A percentile compares a stretch with the other conserved stretches of the same genome.
phyloP scores from a whole-genome alignment of 2,797 vertebrate species.

The Platalea minor region DNA sequence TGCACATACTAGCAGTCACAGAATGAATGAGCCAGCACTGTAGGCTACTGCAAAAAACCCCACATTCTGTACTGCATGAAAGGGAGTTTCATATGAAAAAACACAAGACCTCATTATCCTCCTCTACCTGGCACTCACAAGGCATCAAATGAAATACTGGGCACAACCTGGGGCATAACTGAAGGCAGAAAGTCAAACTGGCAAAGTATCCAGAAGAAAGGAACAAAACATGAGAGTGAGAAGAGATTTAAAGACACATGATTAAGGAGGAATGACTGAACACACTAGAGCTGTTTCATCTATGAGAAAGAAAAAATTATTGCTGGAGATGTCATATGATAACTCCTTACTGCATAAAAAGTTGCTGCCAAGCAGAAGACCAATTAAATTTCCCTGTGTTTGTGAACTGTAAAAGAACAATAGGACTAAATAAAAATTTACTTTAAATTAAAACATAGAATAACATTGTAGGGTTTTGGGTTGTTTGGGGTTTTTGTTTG shows the following conservation, averaged over 20 bases:
- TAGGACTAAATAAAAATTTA: background rate
- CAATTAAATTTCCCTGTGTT: background rate
- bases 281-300: background rate
- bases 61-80: background rate
- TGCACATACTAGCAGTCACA: background rate
- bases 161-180: background rate
- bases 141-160: background rate
- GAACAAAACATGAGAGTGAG: background rate
- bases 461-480: background rate
- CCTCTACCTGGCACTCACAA: background rate
- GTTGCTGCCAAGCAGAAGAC: background rate
- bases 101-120: background rate
- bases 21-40: background rate
- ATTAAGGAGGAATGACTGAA: background rate
- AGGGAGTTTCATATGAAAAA: background rate
- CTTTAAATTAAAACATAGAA: background rate
- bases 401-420: background rate
- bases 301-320: background rate
- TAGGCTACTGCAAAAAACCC: background rate
- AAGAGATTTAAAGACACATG: background rate
- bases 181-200: background rate
- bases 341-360: background rate
- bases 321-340: background rate
- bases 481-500: no score
- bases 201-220: background rate